A percentile compares a stretch with the other conserved stretches of the same genome.
Evolutionary conservation across 2,797 vertebrate species (phyloP).

Genomic region (Heteromormyrus szaboi): DNA sequence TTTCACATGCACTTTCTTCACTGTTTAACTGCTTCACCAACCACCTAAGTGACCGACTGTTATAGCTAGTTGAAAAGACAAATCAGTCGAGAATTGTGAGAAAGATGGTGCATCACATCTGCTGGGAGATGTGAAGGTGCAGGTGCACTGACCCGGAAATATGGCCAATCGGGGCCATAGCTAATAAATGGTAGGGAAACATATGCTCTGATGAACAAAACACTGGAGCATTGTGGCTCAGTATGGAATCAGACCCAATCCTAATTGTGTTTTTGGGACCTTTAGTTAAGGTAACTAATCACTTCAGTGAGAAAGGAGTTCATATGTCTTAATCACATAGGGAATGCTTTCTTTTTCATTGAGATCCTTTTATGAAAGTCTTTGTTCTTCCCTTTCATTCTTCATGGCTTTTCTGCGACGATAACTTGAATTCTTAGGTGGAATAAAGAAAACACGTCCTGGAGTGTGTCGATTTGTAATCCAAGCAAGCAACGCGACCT

Average conservation of each 20-base stretch:
- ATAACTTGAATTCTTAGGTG: conserved; percentile 44
- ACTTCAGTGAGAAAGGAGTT: conserved; percentile 59
- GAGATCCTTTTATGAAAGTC: conserved; percentile 54
- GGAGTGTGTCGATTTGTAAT: conserved; percentile 50
- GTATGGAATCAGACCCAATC: conserved; percentile 17
- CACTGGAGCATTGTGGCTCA: background rate
- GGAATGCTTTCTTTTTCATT: conserved; percentile 43
- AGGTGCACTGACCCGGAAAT: background rate
- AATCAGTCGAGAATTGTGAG: background rate
- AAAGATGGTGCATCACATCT: background rate
- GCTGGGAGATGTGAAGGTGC: background rate
- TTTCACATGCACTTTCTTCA: background rate
- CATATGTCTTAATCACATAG: conserved; percentile 65
- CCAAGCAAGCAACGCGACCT: conserved; percentile 51
- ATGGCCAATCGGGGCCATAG: background rate
- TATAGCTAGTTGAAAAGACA: background rate
- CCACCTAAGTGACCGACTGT: background rate
- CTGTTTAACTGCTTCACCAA: background rate
- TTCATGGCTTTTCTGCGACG: conserved; percentile 40
- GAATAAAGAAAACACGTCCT: conserved; percentile 49
- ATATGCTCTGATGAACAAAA: background rate
- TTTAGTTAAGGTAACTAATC: conserved; percentile 61
- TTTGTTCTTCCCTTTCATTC: conserved; percentile 40
- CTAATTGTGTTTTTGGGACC: conserved; percentile 52
- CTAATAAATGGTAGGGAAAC: background rate